phyloP scores from a whole-genome alignment of 2,888 invertebrate genomes.

The Cancer borealis region DNA sequence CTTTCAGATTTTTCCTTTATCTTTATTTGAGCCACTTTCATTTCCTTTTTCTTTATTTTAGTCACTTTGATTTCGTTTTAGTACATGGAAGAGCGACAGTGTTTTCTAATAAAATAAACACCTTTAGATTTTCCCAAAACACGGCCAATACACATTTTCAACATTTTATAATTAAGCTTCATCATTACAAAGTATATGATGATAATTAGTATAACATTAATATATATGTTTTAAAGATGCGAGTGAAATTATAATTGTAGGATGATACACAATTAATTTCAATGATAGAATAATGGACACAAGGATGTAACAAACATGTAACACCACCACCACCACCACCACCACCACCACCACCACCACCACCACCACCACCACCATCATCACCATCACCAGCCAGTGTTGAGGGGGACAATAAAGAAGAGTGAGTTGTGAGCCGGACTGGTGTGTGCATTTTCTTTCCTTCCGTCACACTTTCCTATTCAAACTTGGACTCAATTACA shows the following conservation, averaged over 20 bases:
- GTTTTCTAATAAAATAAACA: neutral
- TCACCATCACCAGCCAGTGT: too few species aligned
- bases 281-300: neutral
- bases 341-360: neutral
- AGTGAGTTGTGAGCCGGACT: neutral
- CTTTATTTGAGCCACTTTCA: neutral
- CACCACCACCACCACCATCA: neutral
- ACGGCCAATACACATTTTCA: neutral
- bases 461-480: conserved; percentile 32
- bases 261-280: too few species aligned
- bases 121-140: neutral
- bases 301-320: neutral
- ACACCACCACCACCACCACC: conserved; percentile 18
- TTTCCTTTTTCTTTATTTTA: neutral
- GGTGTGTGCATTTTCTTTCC: neutral
- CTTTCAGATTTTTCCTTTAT: neutral
- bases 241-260: too few species aligned
- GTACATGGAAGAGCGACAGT: neutral
- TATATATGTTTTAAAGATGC: neutral
- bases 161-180: neutral
- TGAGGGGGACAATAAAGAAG: neutral
- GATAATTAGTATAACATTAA: neutral
- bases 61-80: neutral
- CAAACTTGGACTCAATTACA: conserved; percentile 38
- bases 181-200: neutral